Evolutionary conservation across 2,113 vertebrate genomes (phyloP).

Genomic region (Cephalopterus ornatus): DNA sequence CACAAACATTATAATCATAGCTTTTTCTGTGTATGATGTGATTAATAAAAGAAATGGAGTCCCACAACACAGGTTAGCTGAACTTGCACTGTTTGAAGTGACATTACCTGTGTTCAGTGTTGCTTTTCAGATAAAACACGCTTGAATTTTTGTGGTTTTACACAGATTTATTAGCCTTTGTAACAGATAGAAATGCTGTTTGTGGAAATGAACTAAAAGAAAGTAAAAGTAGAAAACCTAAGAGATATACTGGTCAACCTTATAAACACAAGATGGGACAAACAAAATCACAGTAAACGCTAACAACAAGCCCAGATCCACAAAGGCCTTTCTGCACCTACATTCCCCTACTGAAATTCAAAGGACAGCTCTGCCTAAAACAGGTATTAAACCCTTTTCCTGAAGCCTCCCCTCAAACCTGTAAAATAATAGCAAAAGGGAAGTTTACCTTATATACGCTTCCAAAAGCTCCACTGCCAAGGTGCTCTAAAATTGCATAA

Average conservation of each 20-base stretch:
- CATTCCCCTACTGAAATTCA: neutral
- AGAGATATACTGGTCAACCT: neutral
- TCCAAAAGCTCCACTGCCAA: slow-evolving; percentile 89
- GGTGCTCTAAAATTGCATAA: slow-evolving; percentile 85
- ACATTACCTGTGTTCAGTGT: neutral
- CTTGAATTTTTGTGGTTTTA: neutral
- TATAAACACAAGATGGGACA: neutral
- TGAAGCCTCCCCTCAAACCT: neutral
- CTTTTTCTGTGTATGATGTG: neutral
- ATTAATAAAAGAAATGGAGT: neutral
- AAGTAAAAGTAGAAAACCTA: neutral
- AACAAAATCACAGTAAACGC: neutral
- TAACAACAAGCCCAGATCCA: neutral
- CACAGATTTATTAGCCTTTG: neutral
- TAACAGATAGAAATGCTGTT: neutral
- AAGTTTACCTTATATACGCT: slow-evolving; percentile 85
- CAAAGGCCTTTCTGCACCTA: neutral
- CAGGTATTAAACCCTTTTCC: neutral
- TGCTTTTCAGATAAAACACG: neutral
- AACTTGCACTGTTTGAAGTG: neutral
- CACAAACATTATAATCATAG: neutral
- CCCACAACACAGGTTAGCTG: neutral
- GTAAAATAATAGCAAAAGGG: neutral
- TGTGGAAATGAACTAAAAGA: neutral
- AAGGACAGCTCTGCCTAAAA: neutral